A percentile compares a stretch with the other conserved stretches of the same genome.
phyloP scores from a whole-genome alignment of 2,797 vertebrate species.

The Neosilurus mollespiculum region DNA sequence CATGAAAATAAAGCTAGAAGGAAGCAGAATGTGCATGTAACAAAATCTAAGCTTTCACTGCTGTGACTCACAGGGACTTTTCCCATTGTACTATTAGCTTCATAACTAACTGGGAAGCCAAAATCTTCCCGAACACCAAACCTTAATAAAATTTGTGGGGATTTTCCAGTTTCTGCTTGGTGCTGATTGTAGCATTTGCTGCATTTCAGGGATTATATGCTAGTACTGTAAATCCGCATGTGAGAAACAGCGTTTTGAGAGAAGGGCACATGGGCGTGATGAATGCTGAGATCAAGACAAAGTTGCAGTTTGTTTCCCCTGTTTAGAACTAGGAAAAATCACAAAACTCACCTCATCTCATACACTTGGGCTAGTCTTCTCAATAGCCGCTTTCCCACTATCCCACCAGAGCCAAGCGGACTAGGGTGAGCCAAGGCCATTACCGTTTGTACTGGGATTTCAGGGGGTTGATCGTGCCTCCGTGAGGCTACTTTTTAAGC shows the following conservation, averaged over 20 bases:
- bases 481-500: too few species aligned
- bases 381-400: too few species aligned
- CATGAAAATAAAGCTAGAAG: background rate
- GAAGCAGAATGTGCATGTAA: background rate
- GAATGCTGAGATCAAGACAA: background rate
- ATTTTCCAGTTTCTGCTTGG: slow-evolving; percentile 2
- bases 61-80: slow-evolving; percentile 29
- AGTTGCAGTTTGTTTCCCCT: background rate
- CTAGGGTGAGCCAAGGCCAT: too few species aligned
- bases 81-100: background rate
- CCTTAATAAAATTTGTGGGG: background rate
- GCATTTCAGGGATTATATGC: background rate
- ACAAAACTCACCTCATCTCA: background rate
- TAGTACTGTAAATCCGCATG: background rate
- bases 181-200: background rate
- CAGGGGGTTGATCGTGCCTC: too few species aligned
- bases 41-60: background rate
- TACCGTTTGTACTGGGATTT: too few species aligned
- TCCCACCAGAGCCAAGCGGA: too few species aligned
- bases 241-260: background rate
- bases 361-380: background rate
- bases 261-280: background rate
- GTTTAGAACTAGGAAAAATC: background rate
- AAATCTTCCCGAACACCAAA: background rate
- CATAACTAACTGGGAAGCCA: background rate